Base-by-base conservation (phyloP, 2,888 invertebrate species). In the Mesodorylaimus sp. region DNA sequence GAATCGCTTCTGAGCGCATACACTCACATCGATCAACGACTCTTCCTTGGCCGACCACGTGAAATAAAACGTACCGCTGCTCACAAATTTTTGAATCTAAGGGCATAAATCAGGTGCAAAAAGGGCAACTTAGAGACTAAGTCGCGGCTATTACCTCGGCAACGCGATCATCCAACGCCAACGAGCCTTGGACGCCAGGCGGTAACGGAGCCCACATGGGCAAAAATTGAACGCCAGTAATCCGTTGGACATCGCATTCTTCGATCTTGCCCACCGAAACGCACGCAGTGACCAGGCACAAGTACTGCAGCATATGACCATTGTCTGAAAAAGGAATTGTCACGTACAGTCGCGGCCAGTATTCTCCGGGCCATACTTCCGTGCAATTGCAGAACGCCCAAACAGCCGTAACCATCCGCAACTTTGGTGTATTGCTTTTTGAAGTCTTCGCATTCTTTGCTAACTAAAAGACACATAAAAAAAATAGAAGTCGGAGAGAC, bases 11-110 rank as follows among this genome's bases (percentile, higher is more conserved):
- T 95, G 95, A 47, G 87, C 84, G 69, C 89, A 91, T 50, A 93
- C 71, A 16, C 91, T 95, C 52, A 97, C 77, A 73, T 97, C 95
- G 65, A 89, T 79, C 45, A 79, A 74, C 3, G 56, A 50, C 2
- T 56, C 55, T 55, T 70, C 60, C 45, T 74, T 73, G 2, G 66
- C 56, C 39, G 77, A 77, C 81, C 83, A 84, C 0, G 91, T 83
- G 69, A 97, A 97, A 68, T 97, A 99, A 69, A 95, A 95, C 36
- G 89, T 91, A 13, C 95, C 95, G n/a, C 93, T 91, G 67, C 88
- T 91, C 2, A 97, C 74, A 49, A 97, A 73, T 68, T 91, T 89
- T 55, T 86, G 77, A 2, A 70, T 56, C 62, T 65, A 52, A 37
- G 16, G 32, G 10, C 32, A 32, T 32, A 32, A 32, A 32, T 10